Evolutionary conservation across 1,140 invertebrate species (phyloP).

Genomic region (Drosophila melanica): DNA sequence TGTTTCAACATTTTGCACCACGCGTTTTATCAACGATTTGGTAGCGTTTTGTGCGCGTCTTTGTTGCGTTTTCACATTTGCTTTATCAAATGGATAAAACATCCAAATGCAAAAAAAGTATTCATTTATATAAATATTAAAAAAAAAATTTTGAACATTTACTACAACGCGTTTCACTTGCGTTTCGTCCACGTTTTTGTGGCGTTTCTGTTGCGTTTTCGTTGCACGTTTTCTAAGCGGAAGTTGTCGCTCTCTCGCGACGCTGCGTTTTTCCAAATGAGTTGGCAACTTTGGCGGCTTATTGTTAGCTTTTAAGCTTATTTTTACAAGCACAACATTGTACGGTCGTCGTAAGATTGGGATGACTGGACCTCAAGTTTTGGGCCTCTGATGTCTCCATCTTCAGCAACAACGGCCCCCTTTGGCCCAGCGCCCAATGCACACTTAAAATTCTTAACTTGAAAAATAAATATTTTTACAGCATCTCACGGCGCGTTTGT

Average conservation of each 20-base stretch:
- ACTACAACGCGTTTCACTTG: not conserved
- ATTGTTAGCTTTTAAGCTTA: slow-evolving; percentile 83
- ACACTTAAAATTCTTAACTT: slow-evolving; percentile 84
- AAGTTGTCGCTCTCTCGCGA: slow-evolving; percentile 56
- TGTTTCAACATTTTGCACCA: no score
- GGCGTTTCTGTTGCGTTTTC: slow-evolving; percentile 31
- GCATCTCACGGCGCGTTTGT: slow-evolving; percentile 80
- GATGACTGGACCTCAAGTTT: slow-evolving; percentile 30
- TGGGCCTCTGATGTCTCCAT: slow-evolving; percentile 53
- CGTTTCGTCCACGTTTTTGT: slow-evolving; percentile 1
- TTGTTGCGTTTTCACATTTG: not conserved
- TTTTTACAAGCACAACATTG: slow-evolving; percentile 82
- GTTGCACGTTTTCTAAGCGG: slow-evolving; percentile 68
- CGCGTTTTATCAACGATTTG: not conserved
- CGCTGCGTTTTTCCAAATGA: slow-evolving; percentile 75
- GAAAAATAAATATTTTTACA: slow-evolving; percentile 84
- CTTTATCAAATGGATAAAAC: no score
- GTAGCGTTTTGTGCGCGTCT: slow-evolving; percentile 1
- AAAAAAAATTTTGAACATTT: not conserved
- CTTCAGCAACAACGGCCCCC: not conserved
- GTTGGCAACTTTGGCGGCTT: slow-evolving; percentile 78
- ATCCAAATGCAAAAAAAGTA: no score
- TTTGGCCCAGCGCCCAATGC: slow-evolving; percentile 68
- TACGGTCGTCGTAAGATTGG: slow-evolving; percentile 25
- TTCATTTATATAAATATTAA: no score